phyloP scores from a whole-genome alignment of 2,797 vertebrate genomes.

The Eupleurogrammus muticus region DNA sequence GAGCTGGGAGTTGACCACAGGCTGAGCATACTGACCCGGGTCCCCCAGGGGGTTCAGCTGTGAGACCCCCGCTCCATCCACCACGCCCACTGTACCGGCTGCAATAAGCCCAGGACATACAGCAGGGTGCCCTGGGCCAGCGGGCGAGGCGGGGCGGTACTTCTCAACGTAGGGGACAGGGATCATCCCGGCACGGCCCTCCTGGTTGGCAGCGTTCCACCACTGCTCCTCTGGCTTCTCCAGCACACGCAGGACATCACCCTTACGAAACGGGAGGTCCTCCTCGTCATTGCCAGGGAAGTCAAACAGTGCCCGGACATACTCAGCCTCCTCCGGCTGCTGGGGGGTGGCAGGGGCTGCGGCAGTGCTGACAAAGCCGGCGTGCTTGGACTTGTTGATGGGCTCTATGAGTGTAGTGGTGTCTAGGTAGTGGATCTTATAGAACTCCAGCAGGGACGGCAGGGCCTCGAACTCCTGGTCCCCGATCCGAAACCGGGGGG shows the following conservation, averaged over 20 bases:
- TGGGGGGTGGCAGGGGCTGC: constrained; percentile 75
- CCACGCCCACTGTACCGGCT: constrained; percentile 75
- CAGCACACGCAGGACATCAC: constrained; percentile 93
- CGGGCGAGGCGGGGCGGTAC: constrained; percentile 92
- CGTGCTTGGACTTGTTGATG: constrained; percentile 88
- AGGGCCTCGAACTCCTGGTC: constrained; percentile 99
- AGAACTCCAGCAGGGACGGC: constrained; percentile 95
- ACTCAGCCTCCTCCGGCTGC: constrained; percentile 90
- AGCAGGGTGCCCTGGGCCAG: constrained; percentile 86
- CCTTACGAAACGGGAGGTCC: constrained; percentile 97
- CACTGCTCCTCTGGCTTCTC: constrained; percentile 99
- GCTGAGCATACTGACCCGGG: constrained; percentile 97
- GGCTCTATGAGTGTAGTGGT: constrained; percentile 98
- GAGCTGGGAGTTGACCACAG: constrained; percentile 89
- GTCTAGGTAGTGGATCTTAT: constrained; percentile 99
- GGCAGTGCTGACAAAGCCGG: constrained; percentile 72
- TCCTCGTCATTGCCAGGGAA: constrained; percentile 98
- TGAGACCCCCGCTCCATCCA: constrained; percentile 86
- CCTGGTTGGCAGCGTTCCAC: constrained; percentile 96
- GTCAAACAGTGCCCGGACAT: constrained; percentile 96
- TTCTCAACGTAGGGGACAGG: constrained; percentile 98
- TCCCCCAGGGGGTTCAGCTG: constrained; percentile 86
- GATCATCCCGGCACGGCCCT: constrained; percentile 96
- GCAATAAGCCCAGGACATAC: constrained; percentile 75
- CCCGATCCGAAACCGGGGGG: constrained; percentile 93